phyloP scores from a whole-genome alignment of 2,888 invertebrate species.

The Nycteola revayana region DNA sequence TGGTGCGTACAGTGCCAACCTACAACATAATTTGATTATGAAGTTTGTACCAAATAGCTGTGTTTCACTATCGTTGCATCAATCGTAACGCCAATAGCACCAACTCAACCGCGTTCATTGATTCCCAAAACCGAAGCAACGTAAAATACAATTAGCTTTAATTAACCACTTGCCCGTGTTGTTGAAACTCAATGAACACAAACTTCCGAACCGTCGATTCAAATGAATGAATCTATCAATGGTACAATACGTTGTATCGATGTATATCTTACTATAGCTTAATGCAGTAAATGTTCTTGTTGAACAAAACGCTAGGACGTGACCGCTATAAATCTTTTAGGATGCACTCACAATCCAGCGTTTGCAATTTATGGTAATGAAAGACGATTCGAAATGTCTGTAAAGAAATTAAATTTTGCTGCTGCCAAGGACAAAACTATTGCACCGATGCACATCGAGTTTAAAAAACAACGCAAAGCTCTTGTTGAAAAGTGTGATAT shows the following conservation, averaged over 20 bases:
- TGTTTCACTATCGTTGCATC: no score
- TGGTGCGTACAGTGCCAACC: no score
- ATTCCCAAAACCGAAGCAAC: slow-evolving; percentile 11
- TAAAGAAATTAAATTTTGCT: slow-evolving; percentile 27
- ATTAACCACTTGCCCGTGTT: slow-evolving; percentile 25
- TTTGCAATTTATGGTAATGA: slow-evolving; percentile 42
- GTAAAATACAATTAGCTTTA: slow-evolving; percentile 15
- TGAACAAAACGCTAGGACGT: slow-evolving; percentile 51
- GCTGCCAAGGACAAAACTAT: slow-evolving; percentile 9
- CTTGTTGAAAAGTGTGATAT: no score
- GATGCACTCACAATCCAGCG: slow-evolving; percentile 59
- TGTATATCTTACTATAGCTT: slow-evolving; percentile 15
- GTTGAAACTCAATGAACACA: slow-evolving; percentile 27
- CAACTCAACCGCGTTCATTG: background rate
- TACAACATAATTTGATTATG: no score
- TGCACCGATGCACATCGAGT: slow-evolving; percentile 3
- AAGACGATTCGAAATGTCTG: slow-evolving; percentile 33
- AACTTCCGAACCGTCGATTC: slow-evolving; percentile 16
- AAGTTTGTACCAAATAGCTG: no score
- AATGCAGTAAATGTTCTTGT: slow-evolving; percentile 31
- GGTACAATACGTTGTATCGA: slow-evolving; percentile 14
- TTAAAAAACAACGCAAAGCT: no score
- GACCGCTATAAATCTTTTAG: slow-evolving; percentile 65
- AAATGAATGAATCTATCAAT: slow-evolving; percentile 33
- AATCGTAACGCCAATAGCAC: no score